phyloP scores from a whole-genome alignment of 1,140 invertebrate species.

The Plectrocnemia conspersa region DNA sequence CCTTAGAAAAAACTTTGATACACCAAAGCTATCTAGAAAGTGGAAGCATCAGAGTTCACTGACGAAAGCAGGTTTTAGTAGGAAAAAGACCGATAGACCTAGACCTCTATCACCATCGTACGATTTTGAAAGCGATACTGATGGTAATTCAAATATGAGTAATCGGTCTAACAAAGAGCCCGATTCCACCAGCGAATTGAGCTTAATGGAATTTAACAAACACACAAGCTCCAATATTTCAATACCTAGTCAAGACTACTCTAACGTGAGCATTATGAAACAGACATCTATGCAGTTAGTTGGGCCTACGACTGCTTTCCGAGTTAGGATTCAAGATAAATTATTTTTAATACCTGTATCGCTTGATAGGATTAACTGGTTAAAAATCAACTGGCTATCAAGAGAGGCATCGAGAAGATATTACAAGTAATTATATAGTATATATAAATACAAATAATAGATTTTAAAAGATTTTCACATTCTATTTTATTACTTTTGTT shows the following conservation, averaged over 20 bases:
- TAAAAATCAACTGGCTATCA: conserved; percentile 64
- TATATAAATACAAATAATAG: background rate
- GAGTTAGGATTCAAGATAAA: conserved; percentile 61
- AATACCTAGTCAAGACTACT: no score
- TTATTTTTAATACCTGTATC: conserved; percentile 59
- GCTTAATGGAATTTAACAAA: conserved; percentile 7
- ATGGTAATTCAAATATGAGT: conserved; percentile 21
- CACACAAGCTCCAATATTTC: conserved; percentile 33
- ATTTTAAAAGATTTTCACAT: conserved; percentile 3
- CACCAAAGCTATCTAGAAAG: conserved; percentile 9
- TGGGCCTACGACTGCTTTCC: conserved; percentile 54
- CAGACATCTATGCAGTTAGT: no score
- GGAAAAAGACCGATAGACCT: conserved; percentile 44
- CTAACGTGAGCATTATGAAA: no score
- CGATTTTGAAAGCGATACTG: conserved; percentile 43
- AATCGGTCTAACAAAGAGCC: conserved; percentile 36
- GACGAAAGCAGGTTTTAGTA: conserved; percentile 40
- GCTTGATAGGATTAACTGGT: conserved; percentile 52
- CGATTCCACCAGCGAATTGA: conserved; percentile 36
- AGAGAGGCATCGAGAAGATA: conserved; percentile 65
- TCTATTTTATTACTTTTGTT: no score
- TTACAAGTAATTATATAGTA: conserved; percentile 54
- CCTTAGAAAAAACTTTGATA: conserved; percentile 4
- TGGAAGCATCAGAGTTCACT: conserved; percentile 31
- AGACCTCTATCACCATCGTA: conserved; percentile 46